Evolutionary conservation across 2,113 vertebrate species (phyloP).

Genomic region (Microcebus tavaratra): DNA sequence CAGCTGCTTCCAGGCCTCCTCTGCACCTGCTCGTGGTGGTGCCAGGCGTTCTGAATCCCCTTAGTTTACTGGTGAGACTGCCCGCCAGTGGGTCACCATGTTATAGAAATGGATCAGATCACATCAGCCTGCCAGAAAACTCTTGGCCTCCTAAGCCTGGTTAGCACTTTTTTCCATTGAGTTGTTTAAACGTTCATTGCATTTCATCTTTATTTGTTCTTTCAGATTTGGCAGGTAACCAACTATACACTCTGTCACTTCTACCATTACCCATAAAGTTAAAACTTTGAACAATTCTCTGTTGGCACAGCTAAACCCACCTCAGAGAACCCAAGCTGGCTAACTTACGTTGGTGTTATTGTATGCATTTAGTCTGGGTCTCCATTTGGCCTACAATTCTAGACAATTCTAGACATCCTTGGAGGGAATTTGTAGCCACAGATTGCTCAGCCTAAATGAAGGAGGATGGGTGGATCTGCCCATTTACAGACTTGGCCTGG

Average conservation of each 20-base stretch:
- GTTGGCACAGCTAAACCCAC: background rate
- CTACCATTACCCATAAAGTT: background rate
- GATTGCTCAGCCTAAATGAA: background rate
- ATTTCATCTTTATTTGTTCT: background rate
- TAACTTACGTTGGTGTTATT: background rate
- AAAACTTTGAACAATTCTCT: background rate
- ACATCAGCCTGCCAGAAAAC: background rate
- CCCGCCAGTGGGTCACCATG: background rate
- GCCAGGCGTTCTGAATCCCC: background rate
- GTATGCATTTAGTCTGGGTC: background rate
- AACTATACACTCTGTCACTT: background rate
- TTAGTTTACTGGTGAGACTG: background rate
- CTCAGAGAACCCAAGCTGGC: background rate
- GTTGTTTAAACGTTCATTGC: background rate
- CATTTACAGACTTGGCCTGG: conserved; percentile 9
- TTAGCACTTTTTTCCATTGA: background rate
- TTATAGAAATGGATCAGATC: background rate
- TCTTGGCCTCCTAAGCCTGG: background rate
- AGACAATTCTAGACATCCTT: background rate
- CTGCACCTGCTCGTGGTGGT: background rate
- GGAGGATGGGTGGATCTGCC: background rate
- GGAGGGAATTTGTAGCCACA: background rate
- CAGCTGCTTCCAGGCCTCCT: background rate
- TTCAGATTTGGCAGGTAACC: background rate
- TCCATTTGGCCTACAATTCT: background rate